These are phyloP conservation scores for Lutraria rhynchaena DNA, from an alignment of 1,140 invertebrate species.

Conservation along the genomic window DNA sequence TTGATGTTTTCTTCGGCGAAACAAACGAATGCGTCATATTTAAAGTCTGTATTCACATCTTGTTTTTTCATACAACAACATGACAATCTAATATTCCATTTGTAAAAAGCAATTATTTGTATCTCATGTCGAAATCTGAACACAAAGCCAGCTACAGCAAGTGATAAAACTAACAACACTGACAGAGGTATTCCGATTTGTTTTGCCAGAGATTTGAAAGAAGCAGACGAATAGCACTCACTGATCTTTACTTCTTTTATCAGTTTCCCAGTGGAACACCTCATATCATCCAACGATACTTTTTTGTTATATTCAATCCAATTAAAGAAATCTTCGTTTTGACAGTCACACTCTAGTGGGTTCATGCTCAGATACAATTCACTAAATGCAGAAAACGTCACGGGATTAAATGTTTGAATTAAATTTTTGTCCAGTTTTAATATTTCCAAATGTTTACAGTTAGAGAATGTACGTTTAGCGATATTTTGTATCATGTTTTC, in stretches of 20 bases:
- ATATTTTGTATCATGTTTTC: conserved; percentile 18
- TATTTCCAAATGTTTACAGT: conserved; percentile 1
- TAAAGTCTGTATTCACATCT: background rate
- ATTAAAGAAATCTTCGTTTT: background rate
- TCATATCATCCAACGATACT: background rate
- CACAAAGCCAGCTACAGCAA: background rate
- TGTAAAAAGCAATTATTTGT: conserved; percentile 47
- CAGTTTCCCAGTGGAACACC: background rate
- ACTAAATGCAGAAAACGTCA: background rate
- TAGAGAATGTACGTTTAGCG: background rate
- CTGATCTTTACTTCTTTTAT: background rate
- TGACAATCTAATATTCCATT: conserved; percentile 29
- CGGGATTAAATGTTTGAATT: conserved; percentile 10
- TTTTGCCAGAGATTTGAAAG: background rate
- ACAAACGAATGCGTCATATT: conserved; percentile 46
- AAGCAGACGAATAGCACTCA: background rate
- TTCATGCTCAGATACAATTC: background rate
- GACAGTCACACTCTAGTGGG: conserved; percentile 28
- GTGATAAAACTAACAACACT: background rate
- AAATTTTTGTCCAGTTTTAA: conserved; percentile 16
- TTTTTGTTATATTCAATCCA: conserved; percentile 1
- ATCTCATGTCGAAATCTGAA: conserved; percentile 35
- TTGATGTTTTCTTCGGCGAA: conserved; percentile 28
- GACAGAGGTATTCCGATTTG: background rate
- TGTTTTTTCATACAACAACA: background rate